Evolutionary conservation across 2,888 invertebrate species (phyloP).

Genomic region (Sclerodermus sp.): DNA sequence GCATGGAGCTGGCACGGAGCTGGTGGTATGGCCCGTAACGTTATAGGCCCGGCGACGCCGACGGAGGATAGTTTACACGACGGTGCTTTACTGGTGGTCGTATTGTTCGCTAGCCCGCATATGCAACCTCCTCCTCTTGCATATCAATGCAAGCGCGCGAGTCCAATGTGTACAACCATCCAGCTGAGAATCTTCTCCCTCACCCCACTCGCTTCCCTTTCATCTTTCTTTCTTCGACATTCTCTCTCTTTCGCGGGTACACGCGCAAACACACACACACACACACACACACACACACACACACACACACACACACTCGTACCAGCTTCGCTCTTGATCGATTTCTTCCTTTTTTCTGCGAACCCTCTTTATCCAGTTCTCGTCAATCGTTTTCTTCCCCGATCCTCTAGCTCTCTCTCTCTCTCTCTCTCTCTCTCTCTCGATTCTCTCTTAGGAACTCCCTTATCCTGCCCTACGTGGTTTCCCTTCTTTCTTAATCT

Average conservation of each 20-base stretch:
- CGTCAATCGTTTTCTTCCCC: too few relatives aligned
- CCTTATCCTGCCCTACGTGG: too few relatives aligned
- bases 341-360: too few relatives aligned
- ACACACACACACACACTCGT: too few relatives aligned
- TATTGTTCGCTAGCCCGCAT: conserved; percentile 45
- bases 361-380: too few relatives aligned
- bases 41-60: conserved; percentile 32
- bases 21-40: conserved; percentile 23
- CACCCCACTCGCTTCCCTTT: background rate
- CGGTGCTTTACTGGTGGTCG: conserved; percentile 43
- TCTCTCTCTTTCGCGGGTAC: background rate
- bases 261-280: background rate
- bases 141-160: conserved; percentile 40
- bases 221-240: background rate
- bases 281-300: too few relatives aligned
- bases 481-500: too few relatives aligned
- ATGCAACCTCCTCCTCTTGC: conserved; percentile 41
- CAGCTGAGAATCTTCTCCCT: conserved; percentile 8
- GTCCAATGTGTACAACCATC: conserved; percentile 18
- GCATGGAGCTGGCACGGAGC: too few relatives aligned
- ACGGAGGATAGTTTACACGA: conserved; percentile 43
- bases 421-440: too few relatives aligned
- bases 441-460: too few relatives aligned
- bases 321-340: too few relatives aligned
- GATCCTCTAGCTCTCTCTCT: too few relatives aligned